These are phyloP conservation scores for Parazoanthus darwini DNA, from an alignment of 92 coral and sea anemone genomes.

Conservation along the genomic window DNA sequence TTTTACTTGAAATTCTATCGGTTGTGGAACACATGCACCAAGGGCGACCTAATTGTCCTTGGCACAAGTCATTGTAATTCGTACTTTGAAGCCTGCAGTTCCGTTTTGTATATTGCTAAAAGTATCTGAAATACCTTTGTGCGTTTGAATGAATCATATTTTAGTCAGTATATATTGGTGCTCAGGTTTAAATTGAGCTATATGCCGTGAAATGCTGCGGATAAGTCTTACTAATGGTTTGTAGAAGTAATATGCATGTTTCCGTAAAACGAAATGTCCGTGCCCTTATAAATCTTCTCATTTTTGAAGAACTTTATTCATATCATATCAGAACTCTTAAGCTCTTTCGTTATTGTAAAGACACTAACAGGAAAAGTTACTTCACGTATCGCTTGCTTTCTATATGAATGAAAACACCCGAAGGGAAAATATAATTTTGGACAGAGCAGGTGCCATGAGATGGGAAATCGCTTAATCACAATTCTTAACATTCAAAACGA, in stretches of 20 bases:
- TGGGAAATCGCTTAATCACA: constrained; percentile 38
- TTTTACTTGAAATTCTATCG: neutral
- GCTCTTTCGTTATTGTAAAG: neutral
- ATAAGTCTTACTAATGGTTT: neutral
- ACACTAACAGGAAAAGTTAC: too few species aligned
- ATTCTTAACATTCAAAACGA: constrained; percentile 21
- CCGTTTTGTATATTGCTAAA: neutral
- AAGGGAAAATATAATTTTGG: constrained; percentile 15
- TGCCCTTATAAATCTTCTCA: neutral
- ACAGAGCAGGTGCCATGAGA: constrained; percentile 29
- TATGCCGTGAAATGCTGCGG: neutral
- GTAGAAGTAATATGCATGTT: neutral
- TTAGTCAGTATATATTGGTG: neutral
- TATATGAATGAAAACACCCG: neutral
- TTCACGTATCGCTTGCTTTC: neutral
- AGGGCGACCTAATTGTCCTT: neutral
- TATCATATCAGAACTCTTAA: neutral
- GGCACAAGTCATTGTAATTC: neutral
- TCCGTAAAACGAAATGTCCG: neutral
- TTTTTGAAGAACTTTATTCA: neutral
- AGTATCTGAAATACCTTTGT: neutral
- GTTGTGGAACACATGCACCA: neutral
- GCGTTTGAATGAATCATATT: neutral
- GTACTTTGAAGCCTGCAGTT: neutral
- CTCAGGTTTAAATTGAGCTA: neutral